These are phyloP conservation scores for Gari tellinella DNA, from an alignment of 2,888 invertebrate genomes.

Conservation along the genomic window DNA sequence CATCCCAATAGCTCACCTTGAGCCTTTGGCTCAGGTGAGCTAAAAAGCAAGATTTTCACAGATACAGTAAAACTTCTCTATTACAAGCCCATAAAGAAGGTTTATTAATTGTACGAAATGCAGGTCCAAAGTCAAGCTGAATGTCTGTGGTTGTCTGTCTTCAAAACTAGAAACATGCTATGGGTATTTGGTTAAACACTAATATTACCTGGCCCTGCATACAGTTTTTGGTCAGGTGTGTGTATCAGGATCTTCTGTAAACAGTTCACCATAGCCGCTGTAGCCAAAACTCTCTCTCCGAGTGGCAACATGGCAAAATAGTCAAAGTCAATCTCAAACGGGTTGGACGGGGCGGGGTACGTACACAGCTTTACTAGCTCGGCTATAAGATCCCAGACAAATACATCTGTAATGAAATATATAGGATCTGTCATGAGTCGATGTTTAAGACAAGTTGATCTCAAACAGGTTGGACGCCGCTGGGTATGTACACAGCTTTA, in stretches of 20 bases:
- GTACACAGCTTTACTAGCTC: constrained; percentile 79
- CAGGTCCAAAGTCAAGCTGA: not conserved
- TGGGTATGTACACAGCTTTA: too few relatives aligned
- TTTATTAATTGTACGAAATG: not conserved
- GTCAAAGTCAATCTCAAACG: constrained; percentile 77
- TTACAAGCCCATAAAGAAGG: not conserved
- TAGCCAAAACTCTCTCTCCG: constrained; percentile 69
- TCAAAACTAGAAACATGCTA: too few relatives aligned
- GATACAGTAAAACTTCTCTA: too few relatives aligned
- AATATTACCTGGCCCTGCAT: constrained; percentile 74
- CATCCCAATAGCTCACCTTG: too few relatives aligned
- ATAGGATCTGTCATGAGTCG: too few relatives aligned
- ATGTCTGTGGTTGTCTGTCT: too few relatives aligned
- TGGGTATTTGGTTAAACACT: too few relatives aligned
- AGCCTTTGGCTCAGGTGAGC: too few relatives aligned
- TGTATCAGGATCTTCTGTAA: constrained; percentile 75
- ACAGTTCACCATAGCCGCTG: constrained; percentile 73
- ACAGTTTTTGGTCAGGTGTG: constrained; percentile 71
- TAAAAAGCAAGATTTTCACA: too few relatives aligned
- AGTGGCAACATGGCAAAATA: constrained; percentile 71
- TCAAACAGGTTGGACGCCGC: too few relatives aligned
- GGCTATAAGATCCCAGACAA: constrained; percentile 74
- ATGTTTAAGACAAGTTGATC: too few relatives aligned
- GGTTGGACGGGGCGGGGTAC: constrained; percentile 77
- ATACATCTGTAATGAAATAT: constrained; percentile 64